phyloP scores from a whole-genome alignment of 64 coral and sea anemone genomes.

The Astreopora myriophthalma region DNA sequence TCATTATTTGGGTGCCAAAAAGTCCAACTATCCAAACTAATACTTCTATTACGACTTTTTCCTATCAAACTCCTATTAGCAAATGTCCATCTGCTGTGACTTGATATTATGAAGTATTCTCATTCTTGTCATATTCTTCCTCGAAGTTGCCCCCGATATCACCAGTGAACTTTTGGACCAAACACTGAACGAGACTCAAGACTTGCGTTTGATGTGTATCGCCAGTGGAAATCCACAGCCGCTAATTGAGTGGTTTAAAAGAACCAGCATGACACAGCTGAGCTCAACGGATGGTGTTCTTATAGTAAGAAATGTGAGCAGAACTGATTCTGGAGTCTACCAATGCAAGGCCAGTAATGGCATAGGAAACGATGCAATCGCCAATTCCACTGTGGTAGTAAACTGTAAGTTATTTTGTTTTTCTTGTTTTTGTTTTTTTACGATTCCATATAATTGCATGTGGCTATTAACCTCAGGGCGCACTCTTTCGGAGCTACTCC shows the following conservation, averaged over 20 bases:
- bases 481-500: no score
- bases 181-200: not conserved
- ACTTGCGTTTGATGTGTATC: not conserved
- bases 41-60: no score
- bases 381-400: not conserved
- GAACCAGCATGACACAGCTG: not conserved
- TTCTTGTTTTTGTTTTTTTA: no score
- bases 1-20: no score
- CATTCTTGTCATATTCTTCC: no score
- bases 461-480: no score
- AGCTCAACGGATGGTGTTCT: not conserved
- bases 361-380: not conserved
- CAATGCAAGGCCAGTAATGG: conserved; percentile 30
- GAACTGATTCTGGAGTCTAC: conserved; percentile 15
- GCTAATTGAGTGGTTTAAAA: not conserved
- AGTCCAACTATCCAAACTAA: no score
- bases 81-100: no score
- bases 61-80: no score
- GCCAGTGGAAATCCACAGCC: conserved; percentile 27
- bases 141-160: not conserved
- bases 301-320: not conserved
- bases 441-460: no score
- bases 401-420: not conserved
- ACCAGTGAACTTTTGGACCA: not conserved
- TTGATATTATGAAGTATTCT: no score